Percentiles rank a stretch among this genome's conserved stretches.
Conservation (phyloP, 2,113 vertebrate genomes). For the Anoura caudifer region DNA sequence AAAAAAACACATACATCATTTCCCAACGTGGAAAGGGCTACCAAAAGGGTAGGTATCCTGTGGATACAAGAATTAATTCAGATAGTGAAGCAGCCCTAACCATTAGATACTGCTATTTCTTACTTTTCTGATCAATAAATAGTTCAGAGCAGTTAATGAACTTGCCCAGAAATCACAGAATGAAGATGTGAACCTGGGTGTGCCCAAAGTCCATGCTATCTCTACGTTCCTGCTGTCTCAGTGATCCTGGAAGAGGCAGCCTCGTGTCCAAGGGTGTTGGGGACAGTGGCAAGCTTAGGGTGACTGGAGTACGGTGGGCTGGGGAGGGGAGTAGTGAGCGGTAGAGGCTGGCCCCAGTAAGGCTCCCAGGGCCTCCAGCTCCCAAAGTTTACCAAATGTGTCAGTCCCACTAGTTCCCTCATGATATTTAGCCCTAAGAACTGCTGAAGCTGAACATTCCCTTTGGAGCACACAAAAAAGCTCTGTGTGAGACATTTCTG, state of each 20-base stretch:
- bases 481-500: slow-evolving; percentile 57
- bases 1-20: not conserved
- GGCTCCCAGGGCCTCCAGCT: not conserved
- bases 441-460: slow-evolving; percentile 65
- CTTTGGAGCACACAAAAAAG: not conserved
- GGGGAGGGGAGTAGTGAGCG: not conserved
- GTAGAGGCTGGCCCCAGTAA: not conserved
- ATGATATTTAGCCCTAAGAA: slow-evolving; percentile 54
- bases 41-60: not conserved
- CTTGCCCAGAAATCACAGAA: not conserved
- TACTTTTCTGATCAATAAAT: not conserved
- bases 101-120: not conserved
- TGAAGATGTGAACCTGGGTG: not conserved
- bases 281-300: not conserved
- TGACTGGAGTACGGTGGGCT: not conserved
- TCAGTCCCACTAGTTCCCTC: not conserved
- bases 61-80: not conserved
- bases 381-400: not conserved
- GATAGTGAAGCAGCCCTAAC: not conserved
- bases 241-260: not conserved
- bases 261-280: not conserved
- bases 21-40: not conserved
- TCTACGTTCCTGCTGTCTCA: not conserved
- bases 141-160: not conserved
- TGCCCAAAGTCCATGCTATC: not conserved